Conservation (phyloP, 2,113 vertebrate genomes). For the Tapirus terrestris region DNA sequence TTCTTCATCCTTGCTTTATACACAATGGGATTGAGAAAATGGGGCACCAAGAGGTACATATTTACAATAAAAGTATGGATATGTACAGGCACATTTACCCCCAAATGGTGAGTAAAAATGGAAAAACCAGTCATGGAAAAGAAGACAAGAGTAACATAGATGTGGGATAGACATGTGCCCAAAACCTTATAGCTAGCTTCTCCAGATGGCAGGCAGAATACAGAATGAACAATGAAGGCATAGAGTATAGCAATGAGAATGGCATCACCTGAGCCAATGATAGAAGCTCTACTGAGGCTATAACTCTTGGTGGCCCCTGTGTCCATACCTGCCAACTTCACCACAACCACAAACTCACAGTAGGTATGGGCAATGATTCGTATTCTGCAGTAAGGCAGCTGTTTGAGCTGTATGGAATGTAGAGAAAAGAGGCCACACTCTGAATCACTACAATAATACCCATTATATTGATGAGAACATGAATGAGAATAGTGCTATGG, state of each 20-base stretch:
- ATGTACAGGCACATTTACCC: constrained; percentile 53
- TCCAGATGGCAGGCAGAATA: not conserved
- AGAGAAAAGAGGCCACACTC: constrained; percentile 34
- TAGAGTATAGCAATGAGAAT: constrained; percentile 50
- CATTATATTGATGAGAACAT: constrained; percentile 6
- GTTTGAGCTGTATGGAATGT: constrained; percentile 57
- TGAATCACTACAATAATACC: constrained; percentile 31
- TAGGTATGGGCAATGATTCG: constrained; percentile 71
- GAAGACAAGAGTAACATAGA: constrained; percentile 73
- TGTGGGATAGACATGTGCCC: constrained; percentile 59
- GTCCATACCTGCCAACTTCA: constrained; percentile 65
- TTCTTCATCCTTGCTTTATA: constrained; percentile 69
- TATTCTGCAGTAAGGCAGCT: constrained; percentile 51
- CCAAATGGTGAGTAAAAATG: constrained; percentile 70
- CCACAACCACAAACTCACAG: constrained; percentile 78
- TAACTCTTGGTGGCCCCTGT: constrained; percentile 42
- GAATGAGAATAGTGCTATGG: constrained; percentile 64
- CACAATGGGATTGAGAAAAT: constrained; percentile 67
- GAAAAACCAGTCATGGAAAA: constrained; percentile 63
- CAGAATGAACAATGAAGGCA: constrained; percentile 27
- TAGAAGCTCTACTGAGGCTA: constrained; percentile 50
- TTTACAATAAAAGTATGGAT: constrained; percentile 68
- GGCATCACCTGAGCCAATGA: constrained; percentile 46
- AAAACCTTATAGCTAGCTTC: constrained; percentile 59
- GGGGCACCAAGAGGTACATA: constrained; percentile 72